phyloP scores from a whole-genome alignment of 1,140 invertebrate genomes.

The Bicyclus anynana region DNA sequence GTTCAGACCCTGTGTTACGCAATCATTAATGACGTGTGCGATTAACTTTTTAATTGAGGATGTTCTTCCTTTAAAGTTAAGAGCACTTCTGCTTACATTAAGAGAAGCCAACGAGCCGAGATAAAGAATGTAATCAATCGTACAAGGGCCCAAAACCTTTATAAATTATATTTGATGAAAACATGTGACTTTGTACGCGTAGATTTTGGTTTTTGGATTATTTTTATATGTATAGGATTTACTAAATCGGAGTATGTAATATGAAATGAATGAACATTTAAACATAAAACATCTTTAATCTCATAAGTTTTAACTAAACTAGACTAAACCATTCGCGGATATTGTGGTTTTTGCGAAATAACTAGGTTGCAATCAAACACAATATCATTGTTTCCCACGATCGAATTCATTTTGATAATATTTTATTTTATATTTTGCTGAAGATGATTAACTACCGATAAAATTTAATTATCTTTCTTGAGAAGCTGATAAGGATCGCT shows the following conservation, averaged over 20 bases:
- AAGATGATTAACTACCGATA: not conserved
- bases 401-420: not conserved
- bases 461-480: not conserved
- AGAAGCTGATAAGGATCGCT: not conserved
- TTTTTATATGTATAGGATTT: too few relatives aligned
- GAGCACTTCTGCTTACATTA: too few relatives aligned
- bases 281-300: not conserved
- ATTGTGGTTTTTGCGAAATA: not conserved
- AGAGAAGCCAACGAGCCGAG: too few relatives aligned
- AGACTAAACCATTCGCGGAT: too few relatives aligned
- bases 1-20: slow-evolving; percentile 13
- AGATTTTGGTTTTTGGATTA: too few relatives aligned
- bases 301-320: not conserved
- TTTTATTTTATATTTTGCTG: not conserved
- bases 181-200: too few relatives aligned
- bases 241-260: too few relatives aligned
- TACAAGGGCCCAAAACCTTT: too few relatives aligned
- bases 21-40: slow-evolving; percentile 1
- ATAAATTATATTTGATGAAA: too few relatives aligned
- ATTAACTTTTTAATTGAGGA: slow-evolving; percentile 7
- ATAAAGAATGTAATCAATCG: too few relatives aligned
- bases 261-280: too few relatives aligned
- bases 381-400: not conserved
- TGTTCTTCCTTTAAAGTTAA: not conserved
- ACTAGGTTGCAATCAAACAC: not conserved